These are phyloP conservation scores for Apamea epomidion DNA, from an alignment of 2,888 invertebrate genomes.

Conservation along the genomic window DNA sequence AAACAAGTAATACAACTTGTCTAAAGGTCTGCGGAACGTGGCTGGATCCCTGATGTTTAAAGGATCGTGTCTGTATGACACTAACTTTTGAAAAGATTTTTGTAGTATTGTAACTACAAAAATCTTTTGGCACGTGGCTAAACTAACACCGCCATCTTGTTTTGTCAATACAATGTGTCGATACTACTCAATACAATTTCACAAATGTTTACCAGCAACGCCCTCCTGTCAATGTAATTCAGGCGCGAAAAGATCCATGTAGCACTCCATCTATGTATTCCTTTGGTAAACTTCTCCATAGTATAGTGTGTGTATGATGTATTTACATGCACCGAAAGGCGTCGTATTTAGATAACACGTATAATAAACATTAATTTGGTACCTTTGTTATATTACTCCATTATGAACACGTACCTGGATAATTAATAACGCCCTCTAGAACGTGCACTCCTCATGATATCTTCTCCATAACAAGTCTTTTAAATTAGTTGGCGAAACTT, in stretches of 20 bases:
- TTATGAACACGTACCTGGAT: conserved; percentile 30
- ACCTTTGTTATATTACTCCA: neutral
- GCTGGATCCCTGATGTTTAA: neutral
- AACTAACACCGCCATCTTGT: neutral
- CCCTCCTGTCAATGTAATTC: neutral
- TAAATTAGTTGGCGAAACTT: neutral
- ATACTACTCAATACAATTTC: neutral
- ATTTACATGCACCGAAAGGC: conserved; percentile 21
- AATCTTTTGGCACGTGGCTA: neutral
- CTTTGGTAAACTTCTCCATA: conserved; percentile 52
- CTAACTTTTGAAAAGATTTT: too few relatives aligned
- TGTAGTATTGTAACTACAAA: too few relatives aligned
- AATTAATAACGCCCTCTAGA: conserved; percentile 12
- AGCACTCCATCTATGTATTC: neutral
- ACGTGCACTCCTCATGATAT: neutral
- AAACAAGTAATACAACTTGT: neutral
- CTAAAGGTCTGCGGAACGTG: neutral
- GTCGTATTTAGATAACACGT: conserved; percentile 10
- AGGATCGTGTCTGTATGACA: neutral
- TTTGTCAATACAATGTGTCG: neutral
- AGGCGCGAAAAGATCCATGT: neutral
- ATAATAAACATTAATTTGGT: neutral
- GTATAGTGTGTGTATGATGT: conserved; percentile 27
- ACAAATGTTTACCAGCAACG: neutral
- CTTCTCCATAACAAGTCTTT: neutral